Evolutionary conservation across 2,113 vertebrate genomes (phyloP).

Genomic region (Kryptolebias marmoratus): DNA sequence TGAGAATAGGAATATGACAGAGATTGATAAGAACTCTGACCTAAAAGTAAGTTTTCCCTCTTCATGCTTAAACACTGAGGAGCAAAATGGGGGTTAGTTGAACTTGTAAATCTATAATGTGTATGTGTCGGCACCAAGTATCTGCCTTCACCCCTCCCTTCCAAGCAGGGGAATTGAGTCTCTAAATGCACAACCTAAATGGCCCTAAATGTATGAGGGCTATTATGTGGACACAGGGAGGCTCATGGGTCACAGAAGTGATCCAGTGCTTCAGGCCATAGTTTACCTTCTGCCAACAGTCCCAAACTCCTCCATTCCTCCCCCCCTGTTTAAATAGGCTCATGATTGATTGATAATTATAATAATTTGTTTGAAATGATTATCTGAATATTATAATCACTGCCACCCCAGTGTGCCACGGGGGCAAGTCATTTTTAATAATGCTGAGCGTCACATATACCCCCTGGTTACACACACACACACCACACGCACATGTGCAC

Average conservation of each 20-base stretch:
- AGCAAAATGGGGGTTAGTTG: conserved; percentile 62
- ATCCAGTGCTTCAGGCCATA: conserved; percentile 69
- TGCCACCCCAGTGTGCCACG: conserved; percentile 73
- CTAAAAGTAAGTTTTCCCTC: too few species aligned
- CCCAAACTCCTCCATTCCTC: conserved; percentile 42
- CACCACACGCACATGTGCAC: neutral
- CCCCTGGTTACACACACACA: conserved; percentile 74
- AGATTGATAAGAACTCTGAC: conserved; percentile 17
- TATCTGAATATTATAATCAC: conserved; percentile 89
- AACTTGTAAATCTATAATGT: conserved; percentile 31
- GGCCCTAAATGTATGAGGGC: conserved; percentile 87
- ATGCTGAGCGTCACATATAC: conserved; percentile 78
- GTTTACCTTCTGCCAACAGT: conserved; percentile 74
- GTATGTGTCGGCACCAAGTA: conserved; percentile 30
- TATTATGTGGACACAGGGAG: conserved; percentile 84
- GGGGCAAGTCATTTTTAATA: conserved; percentile 78
- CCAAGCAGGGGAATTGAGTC: conserved; percentile 71
- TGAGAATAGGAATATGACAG: conserved; percentile 47
- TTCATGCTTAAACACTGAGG: conserved; percentile 48
- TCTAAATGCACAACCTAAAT: conserved; percentile 75
- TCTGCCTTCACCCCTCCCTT: conserved; percentile 18
- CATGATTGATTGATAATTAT: conserved; percentile 97
- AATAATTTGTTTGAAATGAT: conserved; percentile 96
- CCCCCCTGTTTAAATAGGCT: conserved; percentile 75
- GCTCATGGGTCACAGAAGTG: conserved; percentile 89